These are phyloP conservation scores for Melipona quadrifasciata DNA, from an alignment of 1,140 invertebrate genomes.

Conservation along the genomic window DNA sequence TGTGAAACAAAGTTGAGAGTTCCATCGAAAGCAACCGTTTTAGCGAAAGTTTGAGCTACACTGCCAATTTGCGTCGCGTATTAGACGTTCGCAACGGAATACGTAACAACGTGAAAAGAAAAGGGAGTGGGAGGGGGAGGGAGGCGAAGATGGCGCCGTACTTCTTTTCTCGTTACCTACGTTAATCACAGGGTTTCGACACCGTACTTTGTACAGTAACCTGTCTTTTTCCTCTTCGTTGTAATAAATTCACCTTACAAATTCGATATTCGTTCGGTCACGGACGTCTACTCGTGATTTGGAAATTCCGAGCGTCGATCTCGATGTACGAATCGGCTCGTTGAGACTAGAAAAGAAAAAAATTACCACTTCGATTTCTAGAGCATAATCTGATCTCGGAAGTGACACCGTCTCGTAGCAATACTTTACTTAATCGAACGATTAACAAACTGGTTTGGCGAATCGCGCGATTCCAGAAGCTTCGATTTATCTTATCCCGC, in stretches of 20 bases:
- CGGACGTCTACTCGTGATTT: not conserved
- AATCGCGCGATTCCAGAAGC: no score
- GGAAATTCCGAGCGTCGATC: not conserved
- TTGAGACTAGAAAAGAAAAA: not conserved
- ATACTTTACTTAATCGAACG: not conserved
- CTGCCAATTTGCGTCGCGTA: not conserved
- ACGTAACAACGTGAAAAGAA: not conserved
- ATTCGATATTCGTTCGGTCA: not conserved
- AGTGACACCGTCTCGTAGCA: slow-evolving; percentile 11
- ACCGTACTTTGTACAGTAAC: slow-evolving; percentile 44
- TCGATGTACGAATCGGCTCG: not conserved
- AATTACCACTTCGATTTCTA: not conserved
- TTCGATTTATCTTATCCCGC: not conserved
- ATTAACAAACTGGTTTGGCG: no score
- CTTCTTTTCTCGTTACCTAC: slow-evolving; percentile 66
- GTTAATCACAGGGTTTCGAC: slow-evolving; percentile 52
- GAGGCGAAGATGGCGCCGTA: slow-evolving; percentile 51
- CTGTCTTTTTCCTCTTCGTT: slow-evolving; percentile 45
- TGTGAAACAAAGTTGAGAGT: not conserved
- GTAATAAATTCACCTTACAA: slow-evolving; percentile 39
- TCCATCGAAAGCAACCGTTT: no score
- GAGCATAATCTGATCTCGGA: slow-evolving; percentile 27
- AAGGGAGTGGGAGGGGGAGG: not conserved
- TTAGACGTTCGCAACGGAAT: not conserved
- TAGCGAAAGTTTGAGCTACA: not conserved